These are phyloP conservation scores for Pandemis cinnamomeana DNA, from an alignment of 2,888 invertebrate species.

Conservation along the genomic window DNA sequence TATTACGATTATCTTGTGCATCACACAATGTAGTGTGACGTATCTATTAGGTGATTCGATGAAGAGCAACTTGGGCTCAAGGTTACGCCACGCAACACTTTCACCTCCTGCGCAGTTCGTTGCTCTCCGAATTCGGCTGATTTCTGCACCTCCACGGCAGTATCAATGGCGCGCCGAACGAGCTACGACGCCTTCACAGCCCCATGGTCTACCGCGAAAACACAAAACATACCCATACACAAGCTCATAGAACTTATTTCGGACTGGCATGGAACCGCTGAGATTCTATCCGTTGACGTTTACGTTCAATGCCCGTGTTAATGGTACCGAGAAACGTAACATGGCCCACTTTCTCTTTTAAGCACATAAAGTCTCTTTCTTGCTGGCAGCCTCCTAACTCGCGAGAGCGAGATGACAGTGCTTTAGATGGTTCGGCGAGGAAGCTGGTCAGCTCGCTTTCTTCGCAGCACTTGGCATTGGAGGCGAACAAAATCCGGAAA, in stretches of 20 bases:
- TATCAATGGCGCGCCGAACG: constrained; percentile 57
- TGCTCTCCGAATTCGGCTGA: constrained; percentile 79
- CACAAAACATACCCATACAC: constrained; percentile 44
- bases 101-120: constrained; percentile 76
- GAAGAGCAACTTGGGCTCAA: constrained; percentile 74
- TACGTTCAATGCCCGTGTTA: constrained; percentile 82
- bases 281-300: constrained; percentile 74
- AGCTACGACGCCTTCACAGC: constrained; percentile 54
- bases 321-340: constrained; percentile 82
- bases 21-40: constrained; percentile 62
- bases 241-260: constrained; percentile 45
- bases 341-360: constrained; percentile 85
- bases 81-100: constrained; percentile 82
- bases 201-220: constrained; percentile 45
- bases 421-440: constrained; percentile 62
- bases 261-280: constrained; percentile 45
- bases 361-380: constrained; percentile 76
- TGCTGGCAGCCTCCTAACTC: constrained; percentile 52
- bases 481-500: constrained; percentile 81
- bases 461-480: constrained; percentile 83
- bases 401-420: constrained; percentile 71
- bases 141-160: constrained; percentile 49
- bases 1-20: constrained; percentile 46
- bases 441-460: constrained; percentile 80
- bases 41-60: constrained; percentile 76